phyloP scores from a whole-genome alignment of 2,888 invertebrate genomes.

The Trilocha varians region DNA sequence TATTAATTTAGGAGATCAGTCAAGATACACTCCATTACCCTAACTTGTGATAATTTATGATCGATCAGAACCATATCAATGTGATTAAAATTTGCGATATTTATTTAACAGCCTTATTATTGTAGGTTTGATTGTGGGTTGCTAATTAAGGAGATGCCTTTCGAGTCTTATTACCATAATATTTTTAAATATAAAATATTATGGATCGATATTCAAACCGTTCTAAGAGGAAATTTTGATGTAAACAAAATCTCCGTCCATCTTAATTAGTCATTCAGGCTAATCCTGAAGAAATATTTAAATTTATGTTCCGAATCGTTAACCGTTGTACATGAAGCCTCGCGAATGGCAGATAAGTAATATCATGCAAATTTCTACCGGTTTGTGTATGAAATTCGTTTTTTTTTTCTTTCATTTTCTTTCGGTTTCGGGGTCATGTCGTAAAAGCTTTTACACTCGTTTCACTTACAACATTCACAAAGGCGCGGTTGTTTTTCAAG shows the following conservation, averaged over 20 bases:
- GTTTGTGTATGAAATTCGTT: conserved; percentile 55
- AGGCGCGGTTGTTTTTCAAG: conserved; percentile 44
- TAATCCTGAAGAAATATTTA: conserved; percentile 36
- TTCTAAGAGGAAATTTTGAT: not conserved
- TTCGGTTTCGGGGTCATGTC: conserved; percentile 39
- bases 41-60: no score
- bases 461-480: conserved; percentile 53
- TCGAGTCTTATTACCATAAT: no score
- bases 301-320: conserved; percentile 48
- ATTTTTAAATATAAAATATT: no score
- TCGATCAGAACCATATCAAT: no score
- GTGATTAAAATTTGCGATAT: no score
- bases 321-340: conserved; percentile 40
- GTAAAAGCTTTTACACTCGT: conserved; percentile 56
- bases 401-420: conserved; percentile 49
- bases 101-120: no score
- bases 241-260: not conserved
- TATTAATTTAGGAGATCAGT: no score
- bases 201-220: no score
- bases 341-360: conserved; percentile 41
- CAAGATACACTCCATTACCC: no score
- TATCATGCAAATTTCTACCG: conserved; percentile 60
- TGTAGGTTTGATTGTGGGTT: no score
- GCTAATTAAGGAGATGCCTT: no score
- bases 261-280: conserved; percentile 35